Percentiles rank a stretch among this genome's conserved stretches.
These are phyloP conservation scores for Daubentonia madagascariensis DNA, from an alignment of 2,113 vertebrate species.

Conservation along the genomic window DNA sequence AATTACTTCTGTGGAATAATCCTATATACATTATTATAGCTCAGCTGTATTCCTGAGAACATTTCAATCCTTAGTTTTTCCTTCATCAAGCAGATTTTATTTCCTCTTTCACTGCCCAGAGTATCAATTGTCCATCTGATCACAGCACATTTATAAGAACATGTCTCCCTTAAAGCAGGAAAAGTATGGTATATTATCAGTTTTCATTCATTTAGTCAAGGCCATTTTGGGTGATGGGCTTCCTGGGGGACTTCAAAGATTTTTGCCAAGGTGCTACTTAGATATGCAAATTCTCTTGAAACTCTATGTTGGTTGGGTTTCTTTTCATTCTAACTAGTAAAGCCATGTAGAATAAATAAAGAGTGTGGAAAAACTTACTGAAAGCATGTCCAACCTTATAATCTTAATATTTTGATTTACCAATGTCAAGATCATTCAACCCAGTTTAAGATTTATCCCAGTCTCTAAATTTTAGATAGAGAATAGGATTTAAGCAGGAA, in stretches of 20 bases:
- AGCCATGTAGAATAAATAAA: neutral
- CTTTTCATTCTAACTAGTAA: neutral
- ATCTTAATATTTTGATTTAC: neutral
- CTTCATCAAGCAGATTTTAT: slow-evolving; percentile 35
- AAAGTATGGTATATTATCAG: neutral
- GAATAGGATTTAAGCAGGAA: neutral
- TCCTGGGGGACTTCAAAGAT: neutral
- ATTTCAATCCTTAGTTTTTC: neutral
- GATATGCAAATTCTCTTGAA: neutral
- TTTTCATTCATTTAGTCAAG: slow-evolving; percentile 12
- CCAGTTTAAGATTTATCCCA: slow-evolving; percentile 16
- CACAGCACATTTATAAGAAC: neutral
- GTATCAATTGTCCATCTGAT: slow-evolving; percentile 20
- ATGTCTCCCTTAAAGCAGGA: neutral
- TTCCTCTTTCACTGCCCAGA: slow-evolving; percentile 23
- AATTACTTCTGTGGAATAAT: neutral
- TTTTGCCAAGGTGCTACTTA: neutral
- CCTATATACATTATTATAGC: neutral
- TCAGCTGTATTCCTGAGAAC: slow-evolving; percentile 46
- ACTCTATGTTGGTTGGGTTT: neutral
- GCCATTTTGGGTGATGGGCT: neutral
- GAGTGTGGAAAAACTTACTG: neutral
- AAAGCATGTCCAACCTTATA: neutral
- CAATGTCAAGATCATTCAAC: neutral
- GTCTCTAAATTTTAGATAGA: slow-evolving; percentile 41